Percentiles rank a stretch among this genome's conserved stretches.
Conservation (phyloP, 1,140 invertebrate genomes). For the Ostrea edulis region DNA sequence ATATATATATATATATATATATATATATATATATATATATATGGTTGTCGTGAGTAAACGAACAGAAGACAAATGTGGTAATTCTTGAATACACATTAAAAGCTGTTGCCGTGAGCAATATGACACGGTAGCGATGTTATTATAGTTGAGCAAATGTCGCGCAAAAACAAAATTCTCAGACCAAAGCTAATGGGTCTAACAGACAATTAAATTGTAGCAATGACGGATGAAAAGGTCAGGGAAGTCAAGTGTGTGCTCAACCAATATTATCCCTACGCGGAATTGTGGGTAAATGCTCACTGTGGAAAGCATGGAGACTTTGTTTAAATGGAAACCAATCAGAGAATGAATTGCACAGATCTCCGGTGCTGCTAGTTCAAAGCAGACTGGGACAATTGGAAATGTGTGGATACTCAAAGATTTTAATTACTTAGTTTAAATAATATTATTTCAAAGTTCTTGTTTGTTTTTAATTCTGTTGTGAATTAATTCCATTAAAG, state of each 20-base stretch:
- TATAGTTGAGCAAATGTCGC: background rate
- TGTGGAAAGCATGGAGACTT: background rate
- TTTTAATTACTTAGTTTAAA: background rate
- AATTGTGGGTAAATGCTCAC: background rate
- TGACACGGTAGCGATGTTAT: background rate
- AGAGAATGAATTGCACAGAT: background rate
- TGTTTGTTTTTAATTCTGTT: background rate
- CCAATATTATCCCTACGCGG: background rate
- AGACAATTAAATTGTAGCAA: background rate
- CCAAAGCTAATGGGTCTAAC: background rate
- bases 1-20: too few relatives aligned
- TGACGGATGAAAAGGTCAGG: background rate
- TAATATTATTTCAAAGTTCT: background rate
- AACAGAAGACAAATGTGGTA: background rate
- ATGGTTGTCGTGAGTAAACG: background rate
- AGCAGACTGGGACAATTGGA: background rate
- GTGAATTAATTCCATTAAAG: too few relatives aligned
- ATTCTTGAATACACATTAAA: background rate
- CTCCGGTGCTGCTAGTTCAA: background rate
- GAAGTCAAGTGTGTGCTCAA: background rate
- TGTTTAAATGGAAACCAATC: background rate
- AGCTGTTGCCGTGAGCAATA: background rate
- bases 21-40: background rate
- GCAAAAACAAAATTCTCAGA: background rate
- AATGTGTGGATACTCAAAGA: background rate